phyloP scores from a whole-genome alignment of 2,797 vertebrate genomes.

The Lacerta agilis region DNA sequence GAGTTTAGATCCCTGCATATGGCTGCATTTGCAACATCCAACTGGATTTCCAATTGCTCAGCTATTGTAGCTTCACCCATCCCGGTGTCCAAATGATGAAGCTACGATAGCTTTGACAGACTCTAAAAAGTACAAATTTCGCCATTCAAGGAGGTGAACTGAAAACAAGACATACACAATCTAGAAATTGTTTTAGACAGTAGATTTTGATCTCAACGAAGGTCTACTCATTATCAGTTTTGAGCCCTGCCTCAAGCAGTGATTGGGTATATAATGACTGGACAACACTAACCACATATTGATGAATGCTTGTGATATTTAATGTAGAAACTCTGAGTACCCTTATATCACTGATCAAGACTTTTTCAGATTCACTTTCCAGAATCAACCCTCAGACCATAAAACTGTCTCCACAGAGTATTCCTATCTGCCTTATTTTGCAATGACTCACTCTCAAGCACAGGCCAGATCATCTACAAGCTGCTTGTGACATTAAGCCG shows the following conservation, averaged over 20 bases:
- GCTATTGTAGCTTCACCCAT: neutral
- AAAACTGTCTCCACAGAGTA: neutral
- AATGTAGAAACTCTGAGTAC: neutral
- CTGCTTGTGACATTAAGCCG: neutral
- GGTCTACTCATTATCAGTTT: neutral
- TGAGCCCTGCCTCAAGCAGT: neutral
- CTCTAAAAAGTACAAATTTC: neutral
- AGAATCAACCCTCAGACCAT: neutral
- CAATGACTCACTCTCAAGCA: neutral
- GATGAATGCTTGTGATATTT: neutral
- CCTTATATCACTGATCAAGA: neutral
- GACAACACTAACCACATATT: neutral
- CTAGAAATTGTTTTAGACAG: neutral
- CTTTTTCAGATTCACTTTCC: neutral
- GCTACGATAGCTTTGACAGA: too few species aligned
- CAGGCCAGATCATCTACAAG: neutral
- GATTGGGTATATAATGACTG: neutral
- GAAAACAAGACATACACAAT: neutral
- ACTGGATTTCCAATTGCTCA: neutral
- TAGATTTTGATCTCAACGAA: neutral
- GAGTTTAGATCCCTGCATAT: neutral
- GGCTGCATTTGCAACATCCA: neutral
- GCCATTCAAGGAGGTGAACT: neutral
- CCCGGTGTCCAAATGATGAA: neutral
- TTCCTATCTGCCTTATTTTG: neutral